Evolutionary conservation across 1,140 invertebrate species (phyloP).

Genomic region (Lysiphlebus fabarum): DNA sequence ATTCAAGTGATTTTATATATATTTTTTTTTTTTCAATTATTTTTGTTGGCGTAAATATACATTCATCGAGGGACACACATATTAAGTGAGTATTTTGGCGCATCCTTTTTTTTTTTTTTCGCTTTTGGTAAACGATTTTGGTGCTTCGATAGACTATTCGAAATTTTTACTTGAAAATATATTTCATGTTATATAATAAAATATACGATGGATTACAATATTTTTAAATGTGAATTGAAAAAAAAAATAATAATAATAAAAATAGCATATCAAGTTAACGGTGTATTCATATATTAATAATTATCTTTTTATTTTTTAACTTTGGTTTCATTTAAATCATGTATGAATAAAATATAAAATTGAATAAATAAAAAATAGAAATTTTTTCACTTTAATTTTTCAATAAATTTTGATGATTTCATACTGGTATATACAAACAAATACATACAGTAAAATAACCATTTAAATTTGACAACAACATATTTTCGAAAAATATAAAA

Average conservation of each 20-base stretch:
- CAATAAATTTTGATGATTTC: no score
- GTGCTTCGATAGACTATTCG: constrained; percentile 54
- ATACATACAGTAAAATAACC: no score
- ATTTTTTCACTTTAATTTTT: no score
- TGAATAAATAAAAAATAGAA: no score
- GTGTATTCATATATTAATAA: constrained; percentile 1
- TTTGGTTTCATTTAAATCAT: no score
- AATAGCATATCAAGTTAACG: constrained; percentile 2
- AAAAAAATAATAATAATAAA: background rate
- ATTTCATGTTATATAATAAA: background rate
- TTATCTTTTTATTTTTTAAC: no score
- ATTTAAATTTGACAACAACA: no score
- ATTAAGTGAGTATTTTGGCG: constrained; percentile 38
- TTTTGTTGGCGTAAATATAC: constrained; percentile 41
- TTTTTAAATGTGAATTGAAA: background rate
- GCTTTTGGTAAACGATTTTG: constrained; percentile 41
- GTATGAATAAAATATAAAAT: no score
- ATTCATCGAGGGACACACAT: constrained; percentile 8
- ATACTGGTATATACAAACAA: no score
- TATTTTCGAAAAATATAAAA: no score
- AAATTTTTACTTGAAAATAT: constrained; percentile 37
- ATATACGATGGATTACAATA: background rate
- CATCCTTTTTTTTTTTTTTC: constrained; percentile 33
- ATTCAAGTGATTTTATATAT: background rate
- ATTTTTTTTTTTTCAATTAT: constrained; percentile 32